Conservation (phyloP, 1,140 invertebrate species). For the Drosophila leontia region DNA sequence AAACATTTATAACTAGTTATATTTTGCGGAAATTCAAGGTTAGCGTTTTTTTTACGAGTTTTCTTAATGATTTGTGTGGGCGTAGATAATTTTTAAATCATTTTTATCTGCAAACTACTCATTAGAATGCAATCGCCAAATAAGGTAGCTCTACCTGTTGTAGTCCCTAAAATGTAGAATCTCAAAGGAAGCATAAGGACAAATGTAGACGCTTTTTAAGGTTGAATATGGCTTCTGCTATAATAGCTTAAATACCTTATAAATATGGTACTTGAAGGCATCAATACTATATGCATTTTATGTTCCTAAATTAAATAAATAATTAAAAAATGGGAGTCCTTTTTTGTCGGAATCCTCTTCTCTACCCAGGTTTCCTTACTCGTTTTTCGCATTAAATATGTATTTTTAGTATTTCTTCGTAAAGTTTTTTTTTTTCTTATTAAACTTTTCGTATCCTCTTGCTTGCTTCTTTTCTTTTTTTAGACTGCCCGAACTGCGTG, state of each 20-base stretch:
- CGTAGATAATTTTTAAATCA: too few relatives aligned
- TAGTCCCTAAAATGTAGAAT: neutral
- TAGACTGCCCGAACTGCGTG: constrained; percentile 92
- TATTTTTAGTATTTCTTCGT: neutral
- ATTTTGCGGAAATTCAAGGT: neutral
- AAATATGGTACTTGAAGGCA: too few relatives aligned
- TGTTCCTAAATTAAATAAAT: neutral
- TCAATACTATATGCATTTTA: neutral
- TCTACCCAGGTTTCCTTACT: neutral
- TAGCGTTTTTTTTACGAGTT: neutral
- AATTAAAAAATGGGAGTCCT: constrained; percentile 2
- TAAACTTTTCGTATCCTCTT: constrained; percentile 1
- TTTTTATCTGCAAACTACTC: neutral
- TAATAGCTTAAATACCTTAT: too few relatives aligned
- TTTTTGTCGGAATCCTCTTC: neutral
- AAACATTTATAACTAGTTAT: neutral
- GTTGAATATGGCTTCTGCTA: too few relatives aligned
- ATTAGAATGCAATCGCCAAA: neutral
- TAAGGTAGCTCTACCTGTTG: too few relatives aligned
- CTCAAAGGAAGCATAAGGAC: neutral
- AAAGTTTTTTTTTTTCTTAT: neutral
- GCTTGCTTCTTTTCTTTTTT: constrained; percentile 57
- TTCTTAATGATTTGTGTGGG: too few relatives aligned
- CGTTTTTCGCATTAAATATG: constrained; percentile 13
- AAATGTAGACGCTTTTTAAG: too few relatives aligned